Evolutionary conservation across 2,888 invertebrate species (phyloP).

Genomic region (Ectobius pallidus): DNA sequence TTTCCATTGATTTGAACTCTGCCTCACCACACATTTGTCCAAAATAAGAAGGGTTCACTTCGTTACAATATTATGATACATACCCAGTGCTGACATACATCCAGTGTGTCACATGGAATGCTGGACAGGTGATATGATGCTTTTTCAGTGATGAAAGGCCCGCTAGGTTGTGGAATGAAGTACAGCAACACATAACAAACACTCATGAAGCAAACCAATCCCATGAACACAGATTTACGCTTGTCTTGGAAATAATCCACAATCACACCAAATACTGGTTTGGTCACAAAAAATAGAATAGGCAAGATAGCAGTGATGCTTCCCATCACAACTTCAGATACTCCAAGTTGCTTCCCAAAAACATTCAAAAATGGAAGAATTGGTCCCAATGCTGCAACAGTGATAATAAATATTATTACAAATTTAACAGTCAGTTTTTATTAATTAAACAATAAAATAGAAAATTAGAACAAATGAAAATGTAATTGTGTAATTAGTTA

Average conservation of each 20-base stretch:
- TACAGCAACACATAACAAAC: conserved; percentile 72
- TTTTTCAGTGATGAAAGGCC: conserved; percentile 3
- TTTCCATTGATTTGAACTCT: too few relatives aligned
- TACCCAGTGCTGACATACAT: not conserved
- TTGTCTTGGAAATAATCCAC: conserved; percentile 62
- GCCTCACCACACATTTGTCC: too few relatives aligned
- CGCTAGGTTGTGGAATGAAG: conserved; percentile 62
- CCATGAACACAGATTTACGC: conserved; percentile 74
- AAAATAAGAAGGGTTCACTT: too few relatives aligned
- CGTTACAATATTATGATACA: too few relatives aligned
- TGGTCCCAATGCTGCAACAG: conserved; percentile 74
- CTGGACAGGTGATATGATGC: not conserved
- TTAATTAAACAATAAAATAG: not conserved
- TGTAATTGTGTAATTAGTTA: too few relatives aligned
- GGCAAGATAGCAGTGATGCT: conserved; percentile 75
- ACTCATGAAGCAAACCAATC: conserved; percentile 68
- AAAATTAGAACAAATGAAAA: not conserved
- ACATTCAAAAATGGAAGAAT: conserved; percentile 79
- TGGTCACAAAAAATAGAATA: conserved; percentile 76
- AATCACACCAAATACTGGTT: conserved; percentile 76
- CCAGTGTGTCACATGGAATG: not conserved
- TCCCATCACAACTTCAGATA: conserved; percentile 78
- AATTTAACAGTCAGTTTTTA: not conserved
- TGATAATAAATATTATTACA: too few relatives aligned
- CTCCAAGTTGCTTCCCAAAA: conserved; percentile 77